Base-by-base conservation (phyloP, 35 echinoderm and acorn worm species). In the Lytechinus pictus region DNA sequence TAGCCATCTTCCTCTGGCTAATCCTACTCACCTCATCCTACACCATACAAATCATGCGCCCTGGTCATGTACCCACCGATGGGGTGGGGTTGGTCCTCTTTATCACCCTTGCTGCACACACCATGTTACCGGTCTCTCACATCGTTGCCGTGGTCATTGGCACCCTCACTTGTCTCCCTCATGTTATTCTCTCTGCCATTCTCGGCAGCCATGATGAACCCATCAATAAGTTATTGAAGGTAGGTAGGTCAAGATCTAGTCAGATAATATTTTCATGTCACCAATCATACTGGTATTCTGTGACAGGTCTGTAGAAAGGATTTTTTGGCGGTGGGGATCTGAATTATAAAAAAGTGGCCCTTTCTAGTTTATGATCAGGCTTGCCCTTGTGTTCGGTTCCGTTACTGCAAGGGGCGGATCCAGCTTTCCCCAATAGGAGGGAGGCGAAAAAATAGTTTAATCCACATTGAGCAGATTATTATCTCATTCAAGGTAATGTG, bases 131-230 rank as follows among this genome's bases (percentile, higher is more conserved):
- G 54, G 53, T 97, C 28, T 94, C 96, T 11, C 86, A 92, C 10
- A 54, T 86, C 21, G 55, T 28, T 54, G 96, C 96, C 6, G 61
- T 95, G 21, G 91, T 96, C 16, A 91, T 94, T n/a, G 96, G 95
- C 27, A 21, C 93, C 21, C 91, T 97, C 27, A 97, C 95, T 19
- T 97, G 96, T 94, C 92, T 97, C 54, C 96, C 96, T n/a, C 96
- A 97, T 94, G 56, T 97, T 33, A 92, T 96, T 54, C 91, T 97
- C 10, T 51, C 87, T 19, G 90, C 61, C 14, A 92, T 94, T 3
- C 79, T 96, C 11, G 55, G 92, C 52, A 54, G 27, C 53, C 92
- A 93, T 33, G 92, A 93, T 21, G 92, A 93, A 28, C 92, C 92
- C 92, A 54, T 93, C 3, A 53, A 93, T 55, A 93, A 93, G 57